Percentiles rank a stretch among this genome's conserved stretches.
Evolutionary conservation across 2,113 vertebrate species (phyloP).

Genomic region (Pterocles orientalis): DNA sequence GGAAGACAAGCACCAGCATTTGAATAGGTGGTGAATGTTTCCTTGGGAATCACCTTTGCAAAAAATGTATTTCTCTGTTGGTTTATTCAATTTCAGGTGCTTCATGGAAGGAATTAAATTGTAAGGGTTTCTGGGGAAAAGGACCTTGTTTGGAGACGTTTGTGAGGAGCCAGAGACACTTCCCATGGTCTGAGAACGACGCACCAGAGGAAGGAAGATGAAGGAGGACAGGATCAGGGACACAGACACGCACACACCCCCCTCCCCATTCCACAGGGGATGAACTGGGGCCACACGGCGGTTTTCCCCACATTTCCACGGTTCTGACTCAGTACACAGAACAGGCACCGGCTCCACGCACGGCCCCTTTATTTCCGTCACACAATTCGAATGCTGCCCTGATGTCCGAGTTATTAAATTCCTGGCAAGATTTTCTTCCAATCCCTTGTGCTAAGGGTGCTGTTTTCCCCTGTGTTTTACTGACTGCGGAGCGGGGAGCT

Average conservation of each 20-base stretch:
- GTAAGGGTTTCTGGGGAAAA: not conserved
- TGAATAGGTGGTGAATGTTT: not conserved
- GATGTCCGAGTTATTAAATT: conserved; percentile 35
- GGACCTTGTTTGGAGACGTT: not conserved
- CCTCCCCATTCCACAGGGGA: not conserved
- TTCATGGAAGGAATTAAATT: not conserved
- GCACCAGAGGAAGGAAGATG: not conserved
- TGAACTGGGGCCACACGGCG: not conserved
- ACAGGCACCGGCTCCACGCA: not conserved
- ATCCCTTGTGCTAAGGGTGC: conserved; percentile 22
- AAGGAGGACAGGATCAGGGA: not conserved
- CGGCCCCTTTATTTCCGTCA: not conserved
- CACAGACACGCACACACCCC: not conserved
- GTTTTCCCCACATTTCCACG: not conserved
- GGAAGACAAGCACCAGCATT: not conserved
- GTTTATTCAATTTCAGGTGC: not conserved
- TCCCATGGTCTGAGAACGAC: not conserved
- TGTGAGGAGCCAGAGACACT: not conserved
- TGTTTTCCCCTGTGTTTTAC: conserved; percentile 27
- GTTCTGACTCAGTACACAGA: not conserved
- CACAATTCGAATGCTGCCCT: not conserved
- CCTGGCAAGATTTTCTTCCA: conserved; percentile 14
- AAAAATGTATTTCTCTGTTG: not conserved
- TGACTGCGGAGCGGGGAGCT: not conserved
- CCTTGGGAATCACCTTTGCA: not conserved